These are phyloP conservation scores for Eutolmus rufibarbis DNA, from an alignment of 2,888 invertebrate genomes.

Conservation along the genomic window DNA sequence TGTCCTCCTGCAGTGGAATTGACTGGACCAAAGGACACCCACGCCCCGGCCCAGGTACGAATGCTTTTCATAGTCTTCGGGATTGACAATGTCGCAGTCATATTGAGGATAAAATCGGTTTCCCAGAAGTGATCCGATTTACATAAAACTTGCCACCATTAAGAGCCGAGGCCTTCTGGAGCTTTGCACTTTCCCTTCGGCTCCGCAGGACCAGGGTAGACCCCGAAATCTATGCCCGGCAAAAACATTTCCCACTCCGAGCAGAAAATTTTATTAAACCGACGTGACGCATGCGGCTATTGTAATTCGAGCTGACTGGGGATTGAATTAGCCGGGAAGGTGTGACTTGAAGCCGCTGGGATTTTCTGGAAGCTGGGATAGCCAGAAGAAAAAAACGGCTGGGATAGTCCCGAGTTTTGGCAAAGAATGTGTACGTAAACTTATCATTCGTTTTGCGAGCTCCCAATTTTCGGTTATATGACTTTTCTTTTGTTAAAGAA, in stretches of 20 bases:
- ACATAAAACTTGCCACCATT: neutral
- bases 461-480: neutral
- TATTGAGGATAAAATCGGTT: neutral
- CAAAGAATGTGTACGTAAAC: neutral
- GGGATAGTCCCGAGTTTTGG: neutral
- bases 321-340: neutral
- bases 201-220: neutral
- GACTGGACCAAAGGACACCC: neutral
- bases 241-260: neutral
- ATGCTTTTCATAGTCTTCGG: neutral
- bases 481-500: neutral
- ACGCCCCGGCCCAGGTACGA: neutral
- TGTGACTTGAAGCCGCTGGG: neutral
- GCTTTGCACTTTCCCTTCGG: neutral
- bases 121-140: neutral
- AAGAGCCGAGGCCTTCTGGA: neutral
- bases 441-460: neutral
- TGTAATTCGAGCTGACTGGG: neutral
- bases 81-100: neutral
- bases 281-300: neutral
- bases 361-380: neutral
- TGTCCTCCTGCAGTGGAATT: neutral
- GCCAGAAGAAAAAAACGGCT: neutral
- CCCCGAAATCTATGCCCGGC: neutral
- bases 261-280: neutral